Percentiles rank a stretch among this genome's conserved stretches.
Evolutionary conservation across 2,113 vertebrate species (phyloP).

Genomic region (Cisticola juncidis): DNA sequence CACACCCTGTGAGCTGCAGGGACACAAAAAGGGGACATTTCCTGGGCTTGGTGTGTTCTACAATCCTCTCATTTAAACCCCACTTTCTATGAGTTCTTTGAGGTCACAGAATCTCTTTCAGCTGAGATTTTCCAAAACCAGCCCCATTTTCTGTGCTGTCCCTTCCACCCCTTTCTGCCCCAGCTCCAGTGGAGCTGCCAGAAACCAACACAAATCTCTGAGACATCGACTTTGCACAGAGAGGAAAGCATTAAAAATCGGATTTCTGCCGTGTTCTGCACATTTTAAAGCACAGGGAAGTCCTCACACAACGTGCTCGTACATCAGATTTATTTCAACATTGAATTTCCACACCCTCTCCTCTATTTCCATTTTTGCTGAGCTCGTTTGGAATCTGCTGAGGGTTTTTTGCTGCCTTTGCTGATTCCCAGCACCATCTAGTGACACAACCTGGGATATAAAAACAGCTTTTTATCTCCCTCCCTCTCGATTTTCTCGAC

Average conservation of each 20-base stretch:
- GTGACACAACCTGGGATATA: neutral
- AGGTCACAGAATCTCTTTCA: neutral
- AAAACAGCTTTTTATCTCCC: accelerated
- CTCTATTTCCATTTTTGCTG: neutral
- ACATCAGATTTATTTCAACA: neutral
- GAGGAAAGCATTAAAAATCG: neutral
- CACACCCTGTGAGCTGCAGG: neutral
- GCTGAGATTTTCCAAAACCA: neutral
- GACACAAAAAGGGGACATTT: neutral
- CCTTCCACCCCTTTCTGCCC: neutral
- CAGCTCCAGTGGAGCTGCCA: neutral
- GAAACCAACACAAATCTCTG: neutral
- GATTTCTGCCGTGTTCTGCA: neutral
- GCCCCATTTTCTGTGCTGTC: neutral
- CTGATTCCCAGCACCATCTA: conserved; percentile 40
- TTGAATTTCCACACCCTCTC: neutral
- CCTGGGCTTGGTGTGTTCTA: too few species aligned
- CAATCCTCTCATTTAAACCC: neutral
- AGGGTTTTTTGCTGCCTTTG: accelerated
- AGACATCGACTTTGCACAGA: neutral
- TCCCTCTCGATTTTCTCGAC: neutral
- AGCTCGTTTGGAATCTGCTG: accelerated
- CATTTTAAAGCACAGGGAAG: neutral
- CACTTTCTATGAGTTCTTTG: too few species aligned
- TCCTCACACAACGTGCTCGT: neutral